Conservation (phyloP, 2,797 vertebrate species). For the Periparus ater region DNA sequence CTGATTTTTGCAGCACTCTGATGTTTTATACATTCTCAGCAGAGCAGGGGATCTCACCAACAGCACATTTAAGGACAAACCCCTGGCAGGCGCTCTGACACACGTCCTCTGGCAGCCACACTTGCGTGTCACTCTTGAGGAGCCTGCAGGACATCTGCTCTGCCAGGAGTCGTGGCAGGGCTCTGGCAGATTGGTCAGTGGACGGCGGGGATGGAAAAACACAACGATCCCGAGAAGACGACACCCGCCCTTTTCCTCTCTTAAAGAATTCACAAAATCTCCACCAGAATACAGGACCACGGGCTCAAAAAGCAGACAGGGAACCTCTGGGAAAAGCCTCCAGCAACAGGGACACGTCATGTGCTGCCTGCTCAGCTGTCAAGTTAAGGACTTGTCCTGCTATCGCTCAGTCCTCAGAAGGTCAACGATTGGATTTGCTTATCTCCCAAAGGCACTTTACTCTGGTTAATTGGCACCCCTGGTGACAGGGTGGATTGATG, state of each 20-base stretch:
- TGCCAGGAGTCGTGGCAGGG: constrained; percentile 33
- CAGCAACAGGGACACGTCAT: neutral
- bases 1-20: constrained; percentile 33
- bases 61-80: constrained; percentile 58
- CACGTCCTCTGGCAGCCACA: constrained; percentile 44
- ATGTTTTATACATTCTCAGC: constrained; percentile 39
- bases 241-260: neutral
- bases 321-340: neutral
- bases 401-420: constrained; percentile 37
- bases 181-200: constrained; percentile 21
- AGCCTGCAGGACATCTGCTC: constrained; percentile 53
- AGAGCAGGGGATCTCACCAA: constrained; percentile 45
- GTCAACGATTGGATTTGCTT: constrained; percentile 63
- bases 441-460: constrained; percentile 43
- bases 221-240: constrained; percentile 5
- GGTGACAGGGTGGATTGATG: constrained; percentile 38
- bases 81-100: constrained; percentile 17
- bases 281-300: neutral
- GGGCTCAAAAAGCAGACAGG: neutral
- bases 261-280: neutral
- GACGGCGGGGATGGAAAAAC: constrained; percentile 36
- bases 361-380: constrained; percentile 29
- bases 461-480: constrained; percentile 43
- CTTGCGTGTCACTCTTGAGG: constrained; percentile 22
- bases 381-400: constrained; percentile 40